phyloP scores from a whole-genome alignment of 1,140 invertebrate genomes.

The Drosophila aff. region DNA sequence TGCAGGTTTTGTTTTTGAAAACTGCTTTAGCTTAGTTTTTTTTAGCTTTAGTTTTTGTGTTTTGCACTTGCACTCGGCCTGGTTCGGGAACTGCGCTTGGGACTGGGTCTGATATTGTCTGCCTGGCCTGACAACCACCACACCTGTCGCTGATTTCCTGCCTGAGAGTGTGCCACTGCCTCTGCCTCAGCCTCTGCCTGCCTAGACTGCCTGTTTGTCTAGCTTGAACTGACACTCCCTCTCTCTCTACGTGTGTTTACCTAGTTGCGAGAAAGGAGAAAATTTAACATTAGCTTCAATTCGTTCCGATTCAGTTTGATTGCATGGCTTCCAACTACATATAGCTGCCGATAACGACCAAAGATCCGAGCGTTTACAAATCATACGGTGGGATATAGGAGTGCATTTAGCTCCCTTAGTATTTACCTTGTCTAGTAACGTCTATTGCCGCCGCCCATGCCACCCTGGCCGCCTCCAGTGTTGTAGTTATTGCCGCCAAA shows the following conservation, averaged over 20 bases:
- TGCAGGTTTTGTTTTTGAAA: constrained; percentile 32
- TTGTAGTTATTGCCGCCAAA: constrained; percentile 73
- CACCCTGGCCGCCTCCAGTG: constrained; percentile 67
- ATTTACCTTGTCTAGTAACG: constrained; percentile 81
- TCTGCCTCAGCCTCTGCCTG: constrained; percentile 55
- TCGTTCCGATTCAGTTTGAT: constrained; percentile 34
- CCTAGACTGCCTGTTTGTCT: constrained; percentile 80
- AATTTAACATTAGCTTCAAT: constrained; percentile 70
- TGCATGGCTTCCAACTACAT: constrained; percentile 33
- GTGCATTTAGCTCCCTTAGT: background rate
- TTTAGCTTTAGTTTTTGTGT: constrained; percentile 10
- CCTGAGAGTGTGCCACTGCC: constrained; percentile 57
- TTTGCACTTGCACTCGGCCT: constrained; percentile 42
- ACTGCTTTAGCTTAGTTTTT: background rate
- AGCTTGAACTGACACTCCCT: constrained; percentile 75
- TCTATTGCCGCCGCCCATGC: constrained; percentile 82
- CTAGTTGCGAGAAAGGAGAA: constrained; percentile 82
- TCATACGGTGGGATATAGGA: constrained; percentile 4
- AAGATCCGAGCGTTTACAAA: constrained; percentile 43
- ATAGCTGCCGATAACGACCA: constrained; percentile 40
- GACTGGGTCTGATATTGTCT: constrained; percentile 59
- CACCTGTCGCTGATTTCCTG: constrained; percentile 71
- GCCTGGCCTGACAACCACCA: constrained; percentile 62
- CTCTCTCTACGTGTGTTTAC: constrained; percentile 66
- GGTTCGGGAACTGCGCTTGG: constrained; percentile 29